These are phyloP conservation scores for Pituophis catenifer DNA, from an alignment of 2,113 vertebrate genomes.

Conservation along the genomic window DNA sequence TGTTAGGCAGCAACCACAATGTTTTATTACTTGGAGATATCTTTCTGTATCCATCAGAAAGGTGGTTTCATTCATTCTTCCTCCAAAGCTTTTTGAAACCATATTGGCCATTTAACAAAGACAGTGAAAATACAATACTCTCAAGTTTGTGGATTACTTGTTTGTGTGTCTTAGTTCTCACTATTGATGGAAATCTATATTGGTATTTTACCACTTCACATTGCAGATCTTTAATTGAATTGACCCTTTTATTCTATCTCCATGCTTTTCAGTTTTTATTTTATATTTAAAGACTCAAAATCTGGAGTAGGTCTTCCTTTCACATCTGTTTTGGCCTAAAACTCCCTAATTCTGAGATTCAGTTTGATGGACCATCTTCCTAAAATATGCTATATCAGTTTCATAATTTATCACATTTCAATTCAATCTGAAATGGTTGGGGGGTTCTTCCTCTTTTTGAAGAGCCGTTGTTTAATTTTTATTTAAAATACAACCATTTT, in stretches of 20 bases:
- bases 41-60: rapidly evolving
- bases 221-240: background rate
- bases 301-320: background rate
- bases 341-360: background rate
- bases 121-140: background rate
- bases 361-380: background rate
- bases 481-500: constrained; percentile 19
- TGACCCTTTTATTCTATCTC: background rate
- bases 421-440: constrained; percentile 16
- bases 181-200: background rate
- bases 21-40: background rate
- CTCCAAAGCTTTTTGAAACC: background rate
- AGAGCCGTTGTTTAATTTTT: background rate
- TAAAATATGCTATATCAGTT: background rate
- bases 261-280: background rate
- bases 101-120: background rate
- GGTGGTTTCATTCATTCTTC: background rate
- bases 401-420: constrained; percentile 25
- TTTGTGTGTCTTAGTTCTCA: background rate
- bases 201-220: background rate
- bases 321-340: background rate
- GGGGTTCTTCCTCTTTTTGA: background rate
- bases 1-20: background rate
- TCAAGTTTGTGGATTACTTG: background rate
- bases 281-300: background rate